These are phyloP conservation scores for Xerus inauris DNA, from an alignment of 2,113 vertebrate species.

Conservation along the genomic window DNA sequence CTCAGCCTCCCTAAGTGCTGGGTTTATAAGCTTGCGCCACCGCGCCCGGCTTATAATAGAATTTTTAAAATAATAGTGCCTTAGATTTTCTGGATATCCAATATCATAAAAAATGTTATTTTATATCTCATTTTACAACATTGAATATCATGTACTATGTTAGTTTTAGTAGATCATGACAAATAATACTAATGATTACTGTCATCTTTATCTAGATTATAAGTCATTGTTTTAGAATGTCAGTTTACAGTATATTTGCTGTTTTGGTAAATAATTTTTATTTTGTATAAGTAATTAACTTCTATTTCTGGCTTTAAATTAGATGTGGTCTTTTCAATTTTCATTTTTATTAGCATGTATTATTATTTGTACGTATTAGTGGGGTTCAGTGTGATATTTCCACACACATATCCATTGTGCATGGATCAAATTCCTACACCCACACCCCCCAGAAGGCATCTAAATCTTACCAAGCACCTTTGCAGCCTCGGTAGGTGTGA, in stretches of 20 bases:
- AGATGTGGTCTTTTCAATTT: not conserved
- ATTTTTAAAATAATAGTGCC: not conserved
- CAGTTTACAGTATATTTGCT: not conserved
- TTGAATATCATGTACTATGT: not conserved
- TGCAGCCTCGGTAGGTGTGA: not conserved
- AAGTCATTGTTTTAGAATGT: slow-evolving; percentile 23
- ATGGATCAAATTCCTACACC: not conserved
- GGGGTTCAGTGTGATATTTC: not conserved
- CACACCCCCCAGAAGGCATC: not conserved
- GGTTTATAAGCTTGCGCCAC: too few species aligned
- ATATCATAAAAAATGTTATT: slow-evolving; percentile 6
- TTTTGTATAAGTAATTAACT: not conserved
- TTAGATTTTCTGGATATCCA: slow-evolving; percentile 13
- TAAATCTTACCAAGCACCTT: not conserved
- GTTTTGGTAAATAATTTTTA: slow-evolving; percentile 18
- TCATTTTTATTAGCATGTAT: not conserved
- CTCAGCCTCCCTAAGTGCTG: too few species aligned
- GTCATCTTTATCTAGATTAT: not conserved
- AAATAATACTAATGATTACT: not conserved
- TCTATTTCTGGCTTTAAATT: slow-evolving; percentile 45
- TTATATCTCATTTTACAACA: not conserved
- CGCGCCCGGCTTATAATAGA: slow-evolving; percentile 20
- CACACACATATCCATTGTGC: not conserved
- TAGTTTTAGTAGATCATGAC: slow-evolving; percentile 1
- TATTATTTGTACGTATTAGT: not conserved